Conservation (phyloP, 1,140 invertebrate species). For the Parapsyche elsis region DNA sequence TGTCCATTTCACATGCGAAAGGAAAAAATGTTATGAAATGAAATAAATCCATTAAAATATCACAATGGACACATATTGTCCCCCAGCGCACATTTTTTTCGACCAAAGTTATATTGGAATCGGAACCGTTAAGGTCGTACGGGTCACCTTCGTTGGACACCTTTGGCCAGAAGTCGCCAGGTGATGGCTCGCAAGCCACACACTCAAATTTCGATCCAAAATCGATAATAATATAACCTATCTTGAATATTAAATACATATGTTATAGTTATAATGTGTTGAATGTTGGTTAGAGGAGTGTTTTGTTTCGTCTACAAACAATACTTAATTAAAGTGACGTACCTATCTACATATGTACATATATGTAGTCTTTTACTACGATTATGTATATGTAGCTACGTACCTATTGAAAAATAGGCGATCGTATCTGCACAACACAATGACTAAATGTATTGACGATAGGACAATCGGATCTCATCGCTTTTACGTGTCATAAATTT, state of each 20-base stretch:
- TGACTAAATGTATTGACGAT: constrained; percentile 36
- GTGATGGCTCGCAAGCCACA: background rate
- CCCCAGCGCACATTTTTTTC: constrained; percentile 40
- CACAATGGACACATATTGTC: constrained; percentile 41
- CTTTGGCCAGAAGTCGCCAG: constrained; percentile 6
- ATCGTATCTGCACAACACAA: background rate
- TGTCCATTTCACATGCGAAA: constrained; percentile 7
- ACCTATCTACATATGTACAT: too few relatives aligned
- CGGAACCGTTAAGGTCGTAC: constrained; percentile 48
- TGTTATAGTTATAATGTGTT: too few relatives aligned
- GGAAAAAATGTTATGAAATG: constrained; percentile 40
- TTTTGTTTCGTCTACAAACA: too few relatives aligned
- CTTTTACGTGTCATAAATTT: constrained; percentile 53
- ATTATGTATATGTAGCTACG: too few relatives aligned
- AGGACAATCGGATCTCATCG: constrained; percentile 48
- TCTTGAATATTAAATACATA: too few relatives aligned
- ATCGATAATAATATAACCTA: too few relatives aligned
- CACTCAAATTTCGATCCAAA: too few relatives aligned
- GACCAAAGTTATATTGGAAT: constrained; percentile 4
- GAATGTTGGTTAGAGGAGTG: too few relatives aligned
- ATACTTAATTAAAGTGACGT: too few relatives aligned
- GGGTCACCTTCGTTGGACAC: constrained; percentile 49
- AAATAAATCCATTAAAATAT: constrained; percentile 53
- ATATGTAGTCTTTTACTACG: too few relatives aligned
- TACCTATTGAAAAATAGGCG: background rate